These are phyloP conservation scores for Pygathrix nemaeus DNA, from an alignment of 2,113 vertebrate species.

Conservation along the genomic window DNA sequence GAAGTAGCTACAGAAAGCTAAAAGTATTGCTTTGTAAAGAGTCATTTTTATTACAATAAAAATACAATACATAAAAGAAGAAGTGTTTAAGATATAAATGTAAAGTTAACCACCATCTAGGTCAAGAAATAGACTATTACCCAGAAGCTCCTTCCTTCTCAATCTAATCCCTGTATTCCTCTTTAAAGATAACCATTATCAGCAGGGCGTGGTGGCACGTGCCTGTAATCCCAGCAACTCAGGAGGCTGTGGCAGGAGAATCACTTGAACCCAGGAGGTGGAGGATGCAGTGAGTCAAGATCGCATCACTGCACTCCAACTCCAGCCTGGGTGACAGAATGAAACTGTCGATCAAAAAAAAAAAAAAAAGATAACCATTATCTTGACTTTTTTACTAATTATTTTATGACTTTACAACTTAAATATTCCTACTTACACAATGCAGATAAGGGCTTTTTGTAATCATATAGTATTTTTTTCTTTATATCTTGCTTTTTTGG, in stretches of 20 bases:
- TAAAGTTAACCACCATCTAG: background rate
- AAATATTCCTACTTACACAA: background rate
- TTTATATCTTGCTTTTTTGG: background rate
- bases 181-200: background rate
- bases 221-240: too few species aligned
- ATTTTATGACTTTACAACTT: background rate
- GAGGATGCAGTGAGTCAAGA: too few species aligned
- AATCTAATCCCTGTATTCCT: background rate
- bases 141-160: background rate
- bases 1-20: background rate
- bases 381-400: background rate
- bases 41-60: background rate
- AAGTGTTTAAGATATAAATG: background rate
- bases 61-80: background rate
- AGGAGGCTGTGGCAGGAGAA: too few species aligned
- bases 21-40: background rate
- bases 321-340: too few species aligned
- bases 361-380: background rate
- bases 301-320: too few species aligned
- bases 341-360: too few species aligned
- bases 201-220: too few species aligned
- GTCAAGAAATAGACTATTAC: background rate
- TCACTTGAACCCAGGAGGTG: too few species aligned
- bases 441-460: background rate
- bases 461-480: background rate